Percentiles rank a stretch among this genome's conserved stretches.
Conservation (phyloP, 2,888 invertebrate genomes). For the Portevinia maculata region DNA sequence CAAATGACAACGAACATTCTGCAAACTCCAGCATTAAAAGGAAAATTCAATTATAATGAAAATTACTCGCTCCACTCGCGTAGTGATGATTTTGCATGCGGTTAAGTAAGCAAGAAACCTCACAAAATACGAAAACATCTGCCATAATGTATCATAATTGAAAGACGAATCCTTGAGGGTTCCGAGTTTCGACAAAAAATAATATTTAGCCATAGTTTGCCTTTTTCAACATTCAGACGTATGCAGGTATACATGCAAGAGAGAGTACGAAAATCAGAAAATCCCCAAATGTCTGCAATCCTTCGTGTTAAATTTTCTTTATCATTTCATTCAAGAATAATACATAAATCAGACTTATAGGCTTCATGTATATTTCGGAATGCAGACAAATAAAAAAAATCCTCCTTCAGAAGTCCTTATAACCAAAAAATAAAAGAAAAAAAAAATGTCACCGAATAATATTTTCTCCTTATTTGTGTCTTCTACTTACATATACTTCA, state of each 20-base stretch:
- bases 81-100: neutral
- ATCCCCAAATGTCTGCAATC: conserved; percentile 16
- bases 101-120: conserved; percentile 11
- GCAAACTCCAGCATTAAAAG: conserved; percentile 26
- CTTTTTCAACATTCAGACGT: neutral
- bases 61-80: neutral
- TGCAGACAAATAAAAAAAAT: neutral
- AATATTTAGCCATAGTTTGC: conserved; percentile 10
- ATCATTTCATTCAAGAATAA: conserved; percentile 40
- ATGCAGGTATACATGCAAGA: conserved; percentile 21
- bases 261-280: conserved; percentile 9
- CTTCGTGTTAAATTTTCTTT: neutral
- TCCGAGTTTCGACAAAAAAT: conserved; percentile 14
- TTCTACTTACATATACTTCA: neutral
- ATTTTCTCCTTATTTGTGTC: neutral
- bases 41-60: neutral
- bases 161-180: conserved; percentile 19
- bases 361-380: conserved; percentile 12
- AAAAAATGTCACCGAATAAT: conserved; percentile 42
- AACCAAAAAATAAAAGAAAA: conserved; percentile 5
- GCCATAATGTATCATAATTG: conserved; percentile 22
- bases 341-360: conserved; percentile 40
- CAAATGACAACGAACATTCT: conserved; percentile 8
- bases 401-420: conserved; percentile 12
- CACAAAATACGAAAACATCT: neutral